These are phyloP conservation scores for Heterodera carotae DNA, from an alignment of 1,140 invertebrate species.

Conservation along the genomic window DNA sequence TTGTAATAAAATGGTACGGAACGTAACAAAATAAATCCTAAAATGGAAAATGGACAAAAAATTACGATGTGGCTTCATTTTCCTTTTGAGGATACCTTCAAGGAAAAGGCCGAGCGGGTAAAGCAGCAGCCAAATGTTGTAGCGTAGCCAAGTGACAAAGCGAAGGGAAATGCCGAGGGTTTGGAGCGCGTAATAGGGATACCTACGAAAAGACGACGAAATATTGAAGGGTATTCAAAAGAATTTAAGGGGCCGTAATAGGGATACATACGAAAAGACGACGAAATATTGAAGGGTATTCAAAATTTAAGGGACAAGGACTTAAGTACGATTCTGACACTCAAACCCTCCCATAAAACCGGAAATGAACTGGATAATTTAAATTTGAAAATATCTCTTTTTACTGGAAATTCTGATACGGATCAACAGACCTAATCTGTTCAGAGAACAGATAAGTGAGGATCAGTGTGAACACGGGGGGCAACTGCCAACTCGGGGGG, in stretches of 20 bases:
- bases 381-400: no score
- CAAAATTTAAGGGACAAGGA: no score
- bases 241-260: no score
- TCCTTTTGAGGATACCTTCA: conserved; percentile 26
- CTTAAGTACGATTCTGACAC: no score
- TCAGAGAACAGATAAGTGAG: conserved; percentile 31
- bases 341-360: no score
- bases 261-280: neutral
- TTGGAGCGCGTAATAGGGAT: conserved; percentile 30
- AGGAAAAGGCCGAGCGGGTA: conserved; percentile 31
- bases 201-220: neutral
- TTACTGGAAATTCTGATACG: no score
- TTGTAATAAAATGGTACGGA: conserved; percentile 35
- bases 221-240: no score
- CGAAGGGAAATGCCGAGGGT: conserved; percentile 21
- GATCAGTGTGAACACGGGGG: conserved; percentile 18
- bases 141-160: conserved; percentile 28
- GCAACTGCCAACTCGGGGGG: conserved; percentile 3
- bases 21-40: conserved; percentile 17
- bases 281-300: neutral
- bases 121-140: conserved; percentile 35
- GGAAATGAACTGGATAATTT: no score
- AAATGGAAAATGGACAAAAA: neutral
- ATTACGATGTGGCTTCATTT: neutral
- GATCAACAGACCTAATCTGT: conserved; percentile 23